These are phyloP conservation scores for Dorcus hopei DNA, from an alignment of 2,888 invertebrate genomes.

Conservation along the genomic window DNA sequence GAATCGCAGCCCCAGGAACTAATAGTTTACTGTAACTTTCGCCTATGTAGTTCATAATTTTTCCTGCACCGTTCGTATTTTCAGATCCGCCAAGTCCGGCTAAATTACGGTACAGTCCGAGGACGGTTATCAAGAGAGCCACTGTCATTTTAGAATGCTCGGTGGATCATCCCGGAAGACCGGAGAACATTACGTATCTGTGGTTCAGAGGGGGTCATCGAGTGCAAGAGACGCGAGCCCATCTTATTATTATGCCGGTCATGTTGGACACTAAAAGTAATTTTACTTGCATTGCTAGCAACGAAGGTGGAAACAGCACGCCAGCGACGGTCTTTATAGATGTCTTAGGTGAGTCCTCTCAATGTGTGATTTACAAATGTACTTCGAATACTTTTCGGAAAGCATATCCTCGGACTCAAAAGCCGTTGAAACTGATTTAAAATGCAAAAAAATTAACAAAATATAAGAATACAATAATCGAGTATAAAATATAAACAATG, in stretches of 20 bases:
- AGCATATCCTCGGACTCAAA: no score
- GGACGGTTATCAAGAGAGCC: constrained; percentile 76
- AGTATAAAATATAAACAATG: no score
- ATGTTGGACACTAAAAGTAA: constrained; percentile 82
- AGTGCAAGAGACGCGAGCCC: constrained; percentile 70
- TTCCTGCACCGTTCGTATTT: not conserved
- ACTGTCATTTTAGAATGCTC: constrained; percentile 80
- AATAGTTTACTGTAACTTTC: constrained; percentile 68
- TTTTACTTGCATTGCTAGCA: constrained; percentile 85
- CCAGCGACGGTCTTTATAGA: constrained; percentile 66
- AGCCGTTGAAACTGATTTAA: no score
- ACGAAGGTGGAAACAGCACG: constrained; percentile 77
- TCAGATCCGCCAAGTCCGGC: constrained; percentile 87
- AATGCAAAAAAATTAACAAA: no score
- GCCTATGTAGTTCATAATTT: not conserved
- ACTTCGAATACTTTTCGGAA: no score
- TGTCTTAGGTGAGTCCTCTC: constrained; percentile 58
- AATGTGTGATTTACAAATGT: no score
- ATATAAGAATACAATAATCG: no score
- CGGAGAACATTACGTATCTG: constrained; percentile 68
- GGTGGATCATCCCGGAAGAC: constrained; percentile 79
- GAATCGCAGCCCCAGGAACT: constrained; percentile 75
- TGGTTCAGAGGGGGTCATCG: constrained; percentile 78
- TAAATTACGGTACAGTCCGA: constrained; percentile 68
- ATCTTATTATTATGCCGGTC: constrained; percentile 79